Conservation (phyloP, 2,113 vertebrate species). For the Zapus hudsonius region DNA sequence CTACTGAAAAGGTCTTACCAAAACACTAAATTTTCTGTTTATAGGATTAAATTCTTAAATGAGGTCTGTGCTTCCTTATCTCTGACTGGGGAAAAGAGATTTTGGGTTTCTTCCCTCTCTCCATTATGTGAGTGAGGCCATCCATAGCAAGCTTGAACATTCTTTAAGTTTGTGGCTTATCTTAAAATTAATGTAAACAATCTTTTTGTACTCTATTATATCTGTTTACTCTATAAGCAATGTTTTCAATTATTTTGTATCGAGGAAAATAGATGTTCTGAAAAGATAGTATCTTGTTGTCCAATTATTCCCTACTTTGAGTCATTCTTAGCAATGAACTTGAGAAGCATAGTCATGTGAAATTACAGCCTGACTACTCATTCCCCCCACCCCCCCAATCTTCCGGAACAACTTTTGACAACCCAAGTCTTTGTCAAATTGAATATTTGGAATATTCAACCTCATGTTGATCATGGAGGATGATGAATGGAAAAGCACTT, state of each 20-base stretch:
- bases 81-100: neutral
- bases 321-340: constrained; percentile 25
- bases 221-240: constrained; percentile 10
- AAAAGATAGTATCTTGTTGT: constrained; percentile 18
- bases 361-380: neutral
- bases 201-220: neutral
- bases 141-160: constrained; percentile 9
- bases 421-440: neutral
- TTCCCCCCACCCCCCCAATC: neutral
- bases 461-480: neutral
- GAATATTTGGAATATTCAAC: neutral
- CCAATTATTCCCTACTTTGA: constrained; percentile 35
- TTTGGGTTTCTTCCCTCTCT: neutral
- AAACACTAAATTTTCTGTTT: neutral
- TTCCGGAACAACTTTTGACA: constrained; percentile 1
- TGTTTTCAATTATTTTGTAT: constrained; percentile 52
- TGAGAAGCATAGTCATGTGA: neutral
- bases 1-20: neutral
- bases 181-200: constrained; percentile 38
- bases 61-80: constrained; percentile 19
- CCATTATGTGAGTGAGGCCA: neutral
- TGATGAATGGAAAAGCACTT: constrained; percentile 1
- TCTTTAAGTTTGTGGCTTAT: constrained; percentile 43
- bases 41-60: constrained; percentile 50
- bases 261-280: constrained; percentile 37